Conservation (phyloP, 1,140 invertebrate genomes). For the Papilio xuthus region DNA sequence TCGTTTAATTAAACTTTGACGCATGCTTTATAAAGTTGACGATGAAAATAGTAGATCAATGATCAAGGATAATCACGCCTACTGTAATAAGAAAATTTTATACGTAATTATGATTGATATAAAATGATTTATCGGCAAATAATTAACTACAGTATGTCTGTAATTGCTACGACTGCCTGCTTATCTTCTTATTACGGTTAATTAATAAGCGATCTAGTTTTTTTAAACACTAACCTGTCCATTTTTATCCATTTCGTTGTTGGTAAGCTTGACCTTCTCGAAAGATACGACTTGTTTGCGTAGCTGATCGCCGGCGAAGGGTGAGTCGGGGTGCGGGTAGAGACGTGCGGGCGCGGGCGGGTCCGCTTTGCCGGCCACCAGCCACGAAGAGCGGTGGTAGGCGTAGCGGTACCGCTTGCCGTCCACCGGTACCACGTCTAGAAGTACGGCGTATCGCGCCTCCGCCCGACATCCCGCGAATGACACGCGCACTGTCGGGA, state of each 20-base stretch:
- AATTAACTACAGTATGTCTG: neutral
- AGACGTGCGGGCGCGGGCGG: constrained; percentile 96
- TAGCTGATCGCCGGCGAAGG: constrained; percentile 97
- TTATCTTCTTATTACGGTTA: neutral
- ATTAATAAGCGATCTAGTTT: neutral
- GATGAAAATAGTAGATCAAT: constrained; percentile 6
- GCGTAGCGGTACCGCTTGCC: constrained; percentile 99
- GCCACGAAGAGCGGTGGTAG: constrained; percentile 98
- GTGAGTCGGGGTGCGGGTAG: constrained; percentile 98
- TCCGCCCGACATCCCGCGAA: constrained; percentile 87
- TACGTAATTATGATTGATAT: constrained; percentile 21
- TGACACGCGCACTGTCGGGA: constrained; percentile 96
- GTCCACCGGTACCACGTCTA: constrained; percentile 98
- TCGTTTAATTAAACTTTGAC: constrained; percentile 52
- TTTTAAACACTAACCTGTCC: constrained; percentile 90
- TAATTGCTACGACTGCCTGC: neutral
- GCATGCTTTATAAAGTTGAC: constrained; percentile 48
- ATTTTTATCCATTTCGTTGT: constrained; percentile 99
- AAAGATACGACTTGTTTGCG: constrained; percentile 99
- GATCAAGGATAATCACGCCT: constrained; percentile 1
- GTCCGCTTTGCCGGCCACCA: constrained; percentile 99
- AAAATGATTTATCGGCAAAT: constrained; percentile 7
- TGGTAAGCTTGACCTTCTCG: constrained; percentile 99
- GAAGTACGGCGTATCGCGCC: constrained; percentile 92
- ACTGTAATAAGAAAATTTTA: constrained; percentile 15